These are phyloP conservation scores for Drosophila parvula DNA, from an alignment of 1,140 invertebrate species.

Conservation along the genomic window DNA sequence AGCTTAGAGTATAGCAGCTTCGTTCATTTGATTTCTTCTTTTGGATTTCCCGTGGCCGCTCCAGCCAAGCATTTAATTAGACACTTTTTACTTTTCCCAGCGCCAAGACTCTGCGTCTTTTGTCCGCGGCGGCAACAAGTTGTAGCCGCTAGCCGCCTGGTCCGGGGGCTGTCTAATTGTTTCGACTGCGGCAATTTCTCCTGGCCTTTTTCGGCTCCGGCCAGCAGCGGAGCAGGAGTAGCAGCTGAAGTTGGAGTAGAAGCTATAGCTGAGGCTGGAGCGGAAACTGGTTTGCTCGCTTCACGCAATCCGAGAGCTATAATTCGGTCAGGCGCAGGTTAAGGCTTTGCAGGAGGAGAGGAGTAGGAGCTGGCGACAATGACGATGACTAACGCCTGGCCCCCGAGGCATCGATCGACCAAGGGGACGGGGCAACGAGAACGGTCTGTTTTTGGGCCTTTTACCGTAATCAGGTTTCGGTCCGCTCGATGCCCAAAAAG, in stretches of 20 bases:
- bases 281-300: conserved; percentile 58
- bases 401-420: conserved; percentile 31
- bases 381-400: conserved; percentile 29
- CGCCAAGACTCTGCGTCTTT: conserved; percentile 26
- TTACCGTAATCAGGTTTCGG: conserved; percentile 51
- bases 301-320: conserved; percentile 18
- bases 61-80: conserved; percentile 58
- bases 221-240: not conserved
- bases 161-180: conserved; percentile 62
- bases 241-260: conserved; percentile 5
- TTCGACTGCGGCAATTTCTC: conserved; percentile 74
- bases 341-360: conserved; percentile 18
- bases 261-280: conserved; percentile 2
- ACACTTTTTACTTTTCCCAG: conserved; percentile 68
- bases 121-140: conserved; percentile 61
- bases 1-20: not conserved
- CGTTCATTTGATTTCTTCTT: conserved; percentile 4
- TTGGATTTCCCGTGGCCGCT: conserved; percentile 29
- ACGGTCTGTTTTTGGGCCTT: conserved; percentile 44
- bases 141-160: conserved; percentile 38
- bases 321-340: conserved; percentile 45
- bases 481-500: conserved; percentile 22
- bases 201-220: conserved; percentile 59
- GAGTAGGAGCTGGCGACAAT: not conserved
- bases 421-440: conserved; percentile 20